Evolutionary conservation across 2,113 vertebrate genomes (phyloP).

Genomic region (Clupea harengus): DNA sequence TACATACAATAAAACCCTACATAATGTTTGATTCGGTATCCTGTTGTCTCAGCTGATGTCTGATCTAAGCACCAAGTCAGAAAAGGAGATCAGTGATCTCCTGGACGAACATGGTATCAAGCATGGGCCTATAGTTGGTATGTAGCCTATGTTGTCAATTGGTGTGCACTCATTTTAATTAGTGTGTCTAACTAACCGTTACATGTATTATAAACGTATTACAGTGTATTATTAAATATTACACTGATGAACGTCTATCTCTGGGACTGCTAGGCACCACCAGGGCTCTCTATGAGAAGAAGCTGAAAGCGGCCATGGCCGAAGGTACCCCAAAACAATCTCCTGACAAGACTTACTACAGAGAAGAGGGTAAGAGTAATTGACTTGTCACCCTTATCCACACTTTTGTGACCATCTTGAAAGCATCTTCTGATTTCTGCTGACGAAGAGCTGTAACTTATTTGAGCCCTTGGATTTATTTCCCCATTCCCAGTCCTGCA

Average conservation of each 20-base stretch:
- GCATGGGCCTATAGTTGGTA: conserved; percentile 72
- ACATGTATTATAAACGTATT: background rate
- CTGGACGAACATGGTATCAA: conserved; percentile 63
- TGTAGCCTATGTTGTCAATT: background rate
- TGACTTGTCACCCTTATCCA: background rate
- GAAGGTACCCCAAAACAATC: conserved; percentile 17
- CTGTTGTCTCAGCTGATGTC: conserved; percentile 53
- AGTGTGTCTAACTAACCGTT: background rate
- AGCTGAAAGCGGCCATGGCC: conserved; percentile 59
- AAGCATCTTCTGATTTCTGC: background rate
- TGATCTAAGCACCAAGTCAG: conserved; percentile 54
- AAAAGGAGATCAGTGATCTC: conserved; percentile 57
- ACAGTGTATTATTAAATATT: no score
- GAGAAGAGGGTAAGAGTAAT: conserved; percentile 66
- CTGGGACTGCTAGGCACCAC: conserved; percentile 52
- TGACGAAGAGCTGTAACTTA: no score
- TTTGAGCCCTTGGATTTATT: no score
- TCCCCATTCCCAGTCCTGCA: no score
- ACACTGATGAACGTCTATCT: background rate
- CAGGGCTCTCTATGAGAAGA: conserved; percentile 64
- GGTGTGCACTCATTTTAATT: background rate
- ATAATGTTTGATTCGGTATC: no score
- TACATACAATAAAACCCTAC: no score
- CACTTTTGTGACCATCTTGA: no score
- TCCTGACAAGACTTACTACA: conserved; percentile 70